A percentile compares a stretch with the other conserved stretches of the same genome.
These are phyloP conservation scores for Pyrrhosoma nymphula DNA, from an alignment of 2,888 invertebrate genomes.

Conservation along the genomic window DNA sequence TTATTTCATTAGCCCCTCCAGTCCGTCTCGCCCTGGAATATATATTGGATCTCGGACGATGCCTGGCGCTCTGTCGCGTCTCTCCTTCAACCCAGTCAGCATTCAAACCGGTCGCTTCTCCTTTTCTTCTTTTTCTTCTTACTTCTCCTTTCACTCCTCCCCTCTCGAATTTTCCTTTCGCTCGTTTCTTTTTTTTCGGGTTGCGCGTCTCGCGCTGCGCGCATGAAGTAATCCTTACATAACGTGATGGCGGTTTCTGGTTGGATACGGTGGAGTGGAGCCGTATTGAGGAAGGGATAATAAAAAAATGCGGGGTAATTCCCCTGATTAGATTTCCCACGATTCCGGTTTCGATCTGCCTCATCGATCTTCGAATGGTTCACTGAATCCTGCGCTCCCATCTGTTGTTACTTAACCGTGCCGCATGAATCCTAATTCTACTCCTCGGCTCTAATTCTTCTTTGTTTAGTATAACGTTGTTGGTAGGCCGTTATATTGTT, in stretches of 20 bases:
- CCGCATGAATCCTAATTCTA: no score
- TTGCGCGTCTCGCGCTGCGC: neutral
- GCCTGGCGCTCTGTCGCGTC: neutral
- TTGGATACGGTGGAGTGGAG: neutral
- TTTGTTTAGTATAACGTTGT: no score
- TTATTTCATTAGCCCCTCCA: slow-evolving; percentile 32
- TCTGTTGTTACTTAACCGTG: no score
- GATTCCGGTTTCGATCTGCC: no score
- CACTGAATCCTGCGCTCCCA: no score
- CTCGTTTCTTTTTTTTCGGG: no score
- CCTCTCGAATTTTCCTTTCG: no score
- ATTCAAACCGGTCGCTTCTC: neutral
- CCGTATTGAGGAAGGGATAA: neutral
- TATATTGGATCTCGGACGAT: slow-evolving; percentile 32
- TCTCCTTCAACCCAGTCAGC: neutral
- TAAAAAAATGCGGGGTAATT: no score
- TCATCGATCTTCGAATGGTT: no score
- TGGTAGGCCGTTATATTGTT: no score
- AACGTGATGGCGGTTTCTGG: neutral
- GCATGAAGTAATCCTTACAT: neutral
- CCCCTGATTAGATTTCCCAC: no score
- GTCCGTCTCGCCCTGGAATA: neutral
- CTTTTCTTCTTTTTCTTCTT: neutral
- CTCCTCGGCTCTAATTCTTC: no score
- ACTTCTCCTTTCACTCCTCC: neutral